Evolutionary conservation across 1,140 invertebrate genomes (phyloP).

Genomic region (Himalopsyche phryganea): DNA sequence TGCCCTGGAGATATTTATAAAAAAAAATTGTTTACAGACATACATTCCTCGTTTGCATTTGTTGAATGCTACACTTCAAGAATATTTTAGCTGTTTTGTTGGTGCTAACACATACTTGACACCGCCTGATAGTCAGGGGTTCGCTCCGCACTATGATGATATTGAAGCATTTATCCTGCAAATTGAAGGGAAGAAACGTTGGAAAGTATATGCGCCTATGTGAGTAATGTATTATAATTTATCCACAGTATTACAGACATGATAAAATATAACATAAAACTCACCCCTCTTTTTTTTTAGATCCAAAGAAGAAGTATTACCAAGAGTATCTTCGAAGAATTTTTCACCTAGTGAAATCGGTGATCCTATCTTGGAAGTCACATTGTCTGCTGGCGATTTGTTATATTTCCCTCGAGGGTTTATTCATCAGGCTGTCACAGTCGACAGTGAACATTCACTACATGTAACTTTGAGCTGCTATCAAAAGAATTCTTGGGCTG

Average conservation of each 20-base stretch:
- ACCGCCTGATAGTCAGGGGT: slow-evolving; percentile 92
- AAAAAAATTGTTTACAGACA: slow-evolving; percentile 50
- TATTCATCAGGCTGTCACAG: slow-evolving; percentile 86
- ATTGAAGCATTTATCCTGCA: slow-evolving; percentile 98
- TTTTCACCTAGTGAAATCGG: slow-evolving; percentile 75
- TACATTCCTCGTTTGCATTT: slow-evolving; percentile 65
- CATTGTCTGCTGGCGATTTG: slow-evolving; percentile 83
- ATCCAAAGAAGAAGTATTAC: slow-evolving; percentile 61
- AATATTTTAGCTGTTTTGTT: slow-evolving; percentile 90
- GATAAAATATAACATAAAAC: no score
- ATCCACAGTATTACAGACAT: no score
- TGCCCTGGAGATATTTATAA: no score
- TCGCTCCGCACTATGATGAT: slow-evolving; percentile 98
- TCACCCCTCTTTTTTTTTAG: slow-evolving; percentile 21
- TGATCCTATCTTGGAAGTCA: slow-evolving; percentile 76
- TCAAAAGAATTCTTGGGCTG: slow-evolving; percentile 86
- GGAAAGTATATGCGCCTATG: slow-evolving; percentile 84
- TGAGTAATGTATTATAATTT: slow-evolving; percentile 39
- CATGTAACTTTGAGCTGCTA: slow-evolving; percentile 92
- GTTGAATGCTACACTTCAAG: slow-evolving; percentile 79
- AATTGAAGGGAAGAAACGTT: slow-evolving; percentile 92
- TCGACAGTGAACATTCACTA: slow-evolving; percentile 75
- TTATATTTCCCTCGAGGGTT: slow-evolving; percentile 90
- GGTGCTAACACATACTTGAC: slow-evolving; percentile 95
- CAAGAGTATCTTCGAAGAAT: slow-evolving; percentile 80